Percentiles rank a stretch among this genome's conserved stretches.
These are phyloP conservation scores for Camptogramma bilineatum DNA, from an alignment of 2,888 invertebrate species.

Conservation along the genomic window DNA sequence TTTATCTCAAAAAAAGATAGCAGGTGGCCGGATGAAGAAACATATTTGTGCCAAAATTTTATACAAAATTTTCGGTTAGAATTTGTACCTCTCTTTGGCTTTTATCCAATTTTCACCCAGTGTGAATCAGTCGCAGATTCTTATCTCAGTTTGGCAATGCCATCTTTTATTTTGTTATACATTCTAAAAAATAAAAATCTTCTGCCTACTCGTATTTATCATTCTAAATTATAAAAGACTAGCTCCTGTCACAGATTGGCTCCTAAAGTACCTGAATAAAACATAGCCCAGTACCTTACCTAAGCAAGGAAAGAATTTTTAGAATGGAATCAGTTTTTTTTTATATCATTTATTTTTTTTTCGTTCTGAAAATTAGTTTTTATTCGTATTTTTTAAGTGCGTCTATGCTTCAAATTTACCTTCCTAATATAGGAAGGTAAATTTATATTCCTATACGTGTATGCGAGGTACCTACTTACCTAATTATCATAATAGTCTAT, in stretches of 20 bases:
- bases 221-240: conserved; percentile 5
- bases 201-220: conserved; percentile 15
- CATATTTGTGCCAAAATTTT: conserved; percentile 79
- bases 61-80: conserved; percentile 62
- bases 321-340: no score
- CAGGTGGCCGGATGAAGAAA: conserved; percentile 69
- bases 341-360: no score
- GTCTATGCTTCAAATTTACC: no score
- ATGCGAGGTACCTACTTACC: no score
- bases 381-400: no score
- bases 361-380: no score
- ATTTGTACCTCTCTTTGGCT: conserved; percentile 70
- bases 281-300: no score
- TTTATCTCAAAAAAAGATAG: conserved; percentile 49
- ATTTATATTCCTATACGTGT: no score
- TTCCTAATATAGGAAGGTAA: no score
- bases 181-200: conserved; percentile 17
- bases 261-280: no score
- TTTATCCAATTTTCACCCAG: conserved; percentile 67
- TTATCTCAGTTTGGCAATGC: conserved; percentile 75
- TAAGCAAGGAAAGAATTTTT: no score
- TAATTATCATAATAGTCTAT: neutral
- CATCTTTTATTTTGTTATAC: conserved; percentile 40
- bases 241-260: no score
- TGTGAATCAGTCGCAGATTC: conserved; percentile 72